Evolutionary conservation across 2,888 invertebrate genomes (phyloP).

Genomic region (Phanerotoma sp.): DNA sequence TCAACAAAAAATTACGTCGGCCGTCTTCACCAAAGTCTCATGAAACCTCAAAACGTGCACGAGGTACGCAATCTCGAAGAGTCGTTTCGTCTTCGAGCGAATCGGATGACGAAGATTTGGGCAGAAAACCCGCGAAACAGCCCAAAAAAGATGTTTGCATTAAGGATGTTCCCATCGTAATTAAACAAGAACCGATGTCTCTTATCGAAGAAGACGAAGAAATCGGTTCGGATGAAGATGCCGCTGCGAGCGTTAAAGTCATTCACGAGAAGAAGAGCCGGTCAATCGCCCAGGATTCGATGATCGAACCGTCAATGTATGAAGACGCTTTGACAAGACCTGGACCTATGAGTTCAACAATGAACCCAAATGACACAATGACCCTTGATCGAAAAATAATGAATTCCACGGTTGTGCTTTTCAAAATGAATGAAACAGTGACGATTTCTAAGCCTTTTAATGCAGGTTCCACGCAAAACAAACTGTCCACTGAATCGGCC

Average conservation of each 20-base stretch:
- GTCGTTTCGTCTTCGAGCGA: slow-evolving; percentile 26
- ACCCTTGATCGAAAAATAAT: slow-evolving; percentile 35
- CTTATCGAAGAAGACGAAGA: not conserved
- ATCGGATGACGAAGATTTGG: slow-evolving; percentile 48
- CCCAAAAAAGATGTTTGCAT: slow-evolving; percentile 32
- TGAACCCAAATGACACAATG: slow-evolving; percentile 43
- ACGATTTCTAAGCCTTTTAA: too few species aligned
- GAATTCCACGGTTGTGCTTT: slow-evolving; percentile 43
- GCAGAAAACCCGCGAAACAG: slow-evolving; percentile 34
- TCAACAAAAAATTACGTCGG: slow-evolving; percentile 37
- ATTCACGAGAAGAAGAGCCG: slow-evolving; percentile 15
- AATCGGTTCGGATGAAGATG: slow-evolving; percentile 17
- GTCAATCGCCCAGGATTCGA: slow-evolving; percentile 34
- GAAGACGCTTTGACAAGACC: slow-evolving; percentile 52
- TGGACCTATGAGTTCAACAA: slow-evolving; percentile 51
- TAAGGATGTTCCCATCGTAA: not conserved
- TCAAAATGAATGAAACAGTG: slow-evolving; percentile 41
- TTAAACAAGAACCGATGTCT: not conserved
- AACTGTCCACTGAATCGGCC: not conserved
- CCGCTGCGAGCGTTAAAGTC: too few species aligned
- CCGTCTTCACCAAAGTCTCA: too few species aligned
- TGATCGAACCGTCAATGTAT: slow-evolving; percentile 49
- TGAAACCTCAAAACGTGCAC: too few species aligned
- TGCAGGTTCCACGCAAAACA: slow-evolving; percentile 17
- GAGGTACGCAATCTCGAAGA: too few species aligned